Percentiles rank a stretch among this genome's conserved stretches.
Evolutionary conservation across 1,140 invertebrate species (phyloP).

Genomic region (Pollicipes pollicipes): DNA sequence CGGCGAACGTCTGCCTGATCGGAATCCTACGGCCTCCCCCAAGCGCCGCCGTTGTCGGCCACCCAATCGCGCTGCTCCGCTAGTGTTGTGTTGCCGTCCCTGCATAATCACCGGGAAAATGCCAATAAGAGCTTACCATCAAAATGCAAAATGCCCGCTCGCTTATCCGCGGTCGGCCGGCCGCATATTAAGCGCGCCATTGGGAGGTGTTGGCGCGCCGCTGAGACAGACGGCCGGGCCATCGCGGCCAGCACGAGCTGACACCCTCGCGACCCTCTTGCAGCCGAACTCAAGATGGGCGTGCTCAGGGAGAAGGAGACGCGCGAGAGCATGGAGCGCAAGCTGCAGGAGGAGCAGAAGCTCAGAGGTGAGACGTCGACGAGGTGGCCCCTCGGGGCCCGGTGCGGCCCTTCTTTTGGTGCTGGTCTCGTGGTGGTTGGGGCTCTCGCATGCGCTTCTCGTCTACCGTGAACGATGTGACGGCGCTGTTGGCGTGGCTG

Average conservation of each 20-base stretch:
- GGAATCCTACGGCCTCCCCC: neutral
- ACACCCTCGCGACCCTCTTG: no score
- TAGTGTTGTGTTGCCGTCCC: neutral
- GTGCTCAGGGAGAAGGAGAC: constrained; percentile 75
- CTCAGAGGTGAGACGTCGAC: neutral
- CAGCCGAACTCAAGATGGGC: constrained; percentile 91
- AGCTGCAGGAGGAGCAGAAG: constrained; percentile 83
- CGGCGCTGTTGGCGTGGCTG: no score
- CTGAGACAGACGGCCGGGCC: constrained; percentile 21
- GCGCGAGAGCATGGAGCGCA: constrained; percentile 77
- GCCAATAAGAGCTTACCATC: neutral
- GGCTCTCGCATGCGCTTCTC: no score
- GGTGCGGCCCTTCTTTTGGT: no score
- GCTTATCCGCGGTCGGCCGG: neutral
- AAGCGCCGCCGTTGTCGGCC: neutral
- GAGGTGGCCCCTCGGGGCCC: no score
- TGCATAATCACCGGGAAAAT: constrained; percentile 10
- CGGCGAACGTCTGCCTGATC: no score
- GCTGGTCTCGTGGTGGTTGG: no score
- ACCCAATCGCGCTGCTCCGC: no score
- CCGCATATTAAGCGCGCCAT: neutral
- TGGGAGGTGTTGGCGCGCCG: constrained; percentile 13
- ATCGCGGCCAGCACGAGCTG: no score
- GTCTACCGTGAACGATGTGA: no score
- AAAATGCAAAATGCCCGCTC: neutral